Evolutionary conservation across 2,888 invertebrate genomes (phyloP).

Genomic region (Dioctria rufipes): DNA sequence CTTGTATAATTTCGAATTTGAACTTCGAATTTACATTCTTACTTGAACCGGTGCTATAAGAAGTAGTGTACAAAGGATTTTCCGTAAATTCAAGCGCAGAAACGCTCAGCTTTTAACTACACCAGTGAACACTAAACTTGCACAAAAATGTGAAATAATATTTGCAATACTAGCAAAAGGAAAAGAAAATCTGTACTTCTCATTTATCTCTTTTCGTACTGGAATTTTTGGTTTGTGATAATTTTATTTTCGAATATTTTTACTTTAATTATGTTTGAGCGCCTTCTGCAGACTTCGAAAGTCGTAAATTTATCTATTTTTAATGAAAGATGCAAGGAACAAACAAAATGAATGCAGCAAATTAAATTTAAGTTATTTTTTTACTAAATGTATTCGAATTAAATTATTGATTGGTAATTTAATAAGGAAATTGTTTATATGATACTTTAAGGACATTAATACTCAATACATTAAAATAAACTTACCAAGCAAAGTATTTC

Average conservation of each 20-base stretch:
- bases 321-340: constrained; percentile 7
- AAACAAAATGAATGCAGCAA: background rate
- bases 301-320: constrained; percentile 12
- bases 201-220: constrained; percentile 6
- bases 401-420: constrained; percentile 3
- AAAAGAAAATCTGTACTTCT: background rate
- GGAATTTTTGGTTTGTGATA: constrained; percentile 51
- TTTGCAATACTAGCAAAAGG: background rate
- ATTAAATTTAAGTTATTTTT: background rate
- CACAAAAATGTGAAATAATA: background rate
- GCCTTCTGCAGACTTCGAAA: constrained; percentile 25
- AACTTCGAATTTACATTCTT: background rate
- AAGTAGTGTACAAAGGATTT: background rate
- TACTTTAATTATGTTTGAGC: constrained; percentile 15
- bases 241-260: constrained; percentile 43
- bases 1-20: background rate
- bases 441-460: background rate
- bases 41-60: constrained; percentile 15
- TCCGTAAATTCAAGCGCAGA: background rate
- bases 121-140: constrained; percentile 33
- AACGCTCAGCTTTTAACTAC: constrained; percentile 12
- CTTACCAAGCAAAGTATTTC: background rate
- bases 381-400: background rate
- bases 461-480: background rate
- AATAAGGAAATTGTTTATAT: constrained; percentile 4